Percentiles rank a stretch among this genome's conserved stretches.
Conservation (phyloP, 1,140 invertebrate genomes). For the Calliopsis andreniformis region DNA sequence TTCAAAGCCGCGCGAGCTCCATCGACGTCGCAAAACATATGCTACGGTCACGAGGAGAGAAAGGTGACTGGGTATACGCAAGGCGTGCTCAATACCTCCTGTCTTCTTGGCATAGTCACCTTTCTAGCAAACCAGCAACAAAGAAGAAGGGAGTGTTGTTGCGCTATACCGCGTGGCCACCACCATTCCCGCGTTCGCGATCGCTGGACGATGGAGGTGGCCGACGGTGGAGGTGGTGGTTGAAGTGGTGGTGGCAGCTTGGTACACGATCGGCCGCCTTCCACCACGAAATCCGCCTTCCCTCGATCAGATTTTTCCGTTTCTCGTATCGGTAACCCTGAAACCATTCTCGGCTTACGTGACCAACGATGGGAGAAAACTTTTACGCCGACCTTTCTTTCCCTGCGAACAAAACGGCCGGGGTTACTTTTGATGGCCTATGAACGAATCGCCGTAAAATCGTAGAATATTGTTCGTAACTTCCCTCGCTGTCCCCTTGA, state of each 20-base stretch:
- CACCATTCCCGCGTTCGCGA: constrained; percentile 40
- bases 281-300: constrained; percentile 46
- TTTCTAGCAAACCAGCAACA: constrained; percentile 75
- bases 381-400: constrained; percentile 1
- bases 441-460: background rate
- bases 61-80: constrained; percentile 75
- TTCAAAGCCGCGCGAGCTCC: constrained; percentile 71
- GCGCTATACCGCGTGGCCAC: constrained; percentile 55
- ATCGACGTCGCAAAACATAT: constrained; percentile 75
- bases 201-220: constrained; percentile 28
- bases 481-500: background rate
- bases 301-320: constrained; percentile 33
- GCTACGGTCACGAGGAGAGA: constrained; percentile 79
- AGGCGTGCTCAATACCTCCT: constrained; percentile 75
- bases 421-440: constrained; percentile 9
- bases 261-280: background rate
- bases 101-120: constrained; percentile 78
- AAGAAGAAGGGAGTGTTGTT: constrained; percentile 74
- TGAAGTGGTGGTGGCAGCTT: background rate
- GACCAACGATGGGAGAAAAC: background rate
- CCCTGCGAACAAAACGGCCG: background rate
- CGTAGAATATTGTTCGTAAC: background rate
- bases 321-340: constrained; percentile 52
- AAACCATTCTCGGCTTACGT: constrained; percentile 47
- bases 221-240: constrained; percentile 2